Evolutionary conservation across 2,113 vertebrate genomes (phyloP).

Genomic region (Varanus komodoensis): DNA sequence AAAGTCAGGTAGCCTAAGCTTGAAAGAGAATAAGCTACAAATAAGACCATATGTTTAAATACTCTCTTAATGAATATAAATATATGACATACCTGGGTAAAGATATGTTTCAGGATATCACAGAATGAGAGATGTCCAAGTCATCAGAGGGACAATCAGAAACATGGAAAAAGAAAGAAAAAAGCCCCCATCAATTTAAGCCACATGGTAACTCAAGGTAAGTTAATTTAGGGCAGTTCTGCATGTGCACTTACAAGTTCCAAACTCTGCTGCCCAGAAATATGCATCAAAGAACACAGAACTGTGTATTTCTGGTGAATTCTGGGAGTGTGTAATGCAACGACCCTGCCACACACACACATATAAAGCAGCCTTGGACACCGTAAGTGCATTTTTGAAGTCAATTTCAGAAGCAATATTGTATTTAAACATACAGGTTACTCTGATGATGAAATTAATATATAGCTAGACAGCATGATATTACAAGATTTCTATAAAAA

Average conservation of each 20-base stretch:
- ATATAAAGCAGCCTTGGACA: not conserved
- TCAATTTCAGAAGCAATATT: not conserved
- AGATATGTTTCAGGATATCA: not conserved
- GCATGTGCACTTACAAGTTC: not conserved
- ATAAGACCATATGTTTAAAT: not conserved
- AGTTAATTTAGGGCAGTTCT: not conserved
- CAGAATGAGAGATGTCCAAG: not conserved
- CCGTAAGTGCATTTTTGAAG: not conserved
- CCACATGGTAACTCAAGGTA: not conserved
- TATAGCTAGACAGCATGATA: not conserved
- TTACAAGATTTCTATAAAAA: not conserved
- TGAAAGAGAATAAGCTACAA: not conserved
- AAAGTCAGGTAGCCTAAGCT: not conserved
- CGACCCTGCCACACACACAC: not conserved
- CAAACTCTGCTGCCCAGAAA: not conserved
- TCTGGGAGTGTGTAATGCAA: not conserved
- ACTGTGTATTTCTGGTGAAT: not conserved
- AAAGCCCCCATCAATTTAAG: not conserved
- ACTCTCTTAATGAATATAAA: not conserved
- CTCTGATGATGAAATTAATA: not conserved
- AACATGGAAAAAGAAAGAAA: not conserved
- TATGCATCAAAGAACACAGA: not conserved
- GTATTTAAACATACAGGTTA: not conserved
- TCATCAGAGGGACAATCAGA: not conserved
- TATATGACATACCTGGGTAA: slow-evolving; percentile 29